Base-by-base conservation (phyloP, 2,113 vertebrate species). In the Puffinus mauretanicus region DNA sequence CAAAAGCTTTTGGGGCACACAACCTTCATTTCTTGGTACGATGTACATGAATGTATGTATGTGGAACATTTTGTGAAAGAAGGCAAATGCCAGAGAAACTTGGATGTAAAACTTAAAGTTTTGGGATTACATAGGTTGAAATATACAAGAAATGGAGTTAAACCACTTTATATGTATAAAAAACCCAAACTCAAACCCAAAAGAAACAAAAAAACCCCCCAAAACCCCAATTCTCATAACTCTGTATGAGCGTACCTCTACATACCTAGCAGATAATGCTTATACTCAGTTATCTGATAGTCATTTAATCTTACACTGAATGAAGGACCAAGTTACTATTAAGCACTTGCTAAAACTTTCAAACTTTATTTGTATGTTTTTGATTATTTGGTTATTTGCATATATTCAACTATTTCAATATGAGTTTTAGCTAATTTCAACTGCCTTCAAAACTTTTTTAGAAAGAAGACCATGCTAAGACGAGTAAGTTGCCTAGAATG, bases 61-160 rank as follows among this genome's bases (percentile, higher is more conserved):
- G 6, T 42, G 29, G 6, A 76, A 69, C 4, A 21, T 10, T 54
- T 71, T 12, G 0, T 64, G 32, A 55, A 86, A 38, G 18, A 20
- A 62, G 11, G 9, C 6, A 70, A 86, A 82, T 24, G 6, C 13
- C 11, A 64, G 27, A 49, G 61, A 88, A 60, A 70, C 12, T 51
- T 78, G 13, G 9, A n/a, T 69, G 5, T 16, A 38, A 3, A 3
- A 18, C 11, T 25, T 29, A 3, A 36, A 40, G 6, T 34, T 18
- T 40, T 16, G 6, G 6, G 1, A 1, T 72, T 54, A 9, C 8
- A 4, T 17, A 32, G 2, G 7, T 17, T n/a, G 13, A 73, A 55
- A 24, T 40, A 21, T 10, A 19, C 0, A 52, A 46, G 4, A 67
- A 69, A 52, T 10, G 0, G 6, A 42, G 13, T 75, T 70, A 51